A percentile compares a stretch with the other conserved stretches of the same genome.
These are phyloP conservation scores for Chaetodon auriga DNA, from an alignment of 2,113 vertebrate species.

Conservation along the genomic window DNA sequence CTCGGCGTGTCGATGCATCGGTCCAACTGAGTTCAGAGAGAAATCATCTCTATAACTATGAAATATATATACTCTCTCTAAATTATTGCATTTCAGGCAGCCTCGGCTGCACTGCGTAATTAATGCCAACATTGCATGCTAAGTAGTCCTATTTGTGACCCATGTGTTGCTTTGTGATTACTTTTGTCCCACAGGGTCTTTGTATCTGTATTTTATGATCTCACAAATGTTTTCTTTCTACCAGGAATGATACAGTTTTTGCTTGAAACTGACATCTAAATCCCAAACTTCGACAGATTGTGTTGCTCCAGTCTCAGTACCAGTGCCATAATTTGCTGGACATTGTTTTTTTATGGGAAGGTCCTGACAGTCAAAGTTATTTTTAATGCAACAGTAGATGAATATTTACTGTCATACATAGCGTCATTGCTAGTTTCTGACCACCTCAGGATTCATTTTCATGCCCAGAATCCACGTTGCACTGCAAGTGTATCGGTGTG, in stretches of 20 bases:
- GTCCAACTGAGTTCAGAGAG: neutral
- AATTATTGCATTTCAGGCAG: neutral
- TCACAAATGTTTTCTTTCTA: conserved; percentile 17
- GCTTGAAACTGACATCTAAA: conserved; percentile 7
- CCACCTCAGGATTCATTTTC: too few relatives aligned
- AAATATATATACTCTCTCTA: too few relatives aligned
- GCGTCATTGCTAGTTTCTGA: too few relatives aligned
- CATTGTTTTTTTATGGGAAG: too few relatives aligned
- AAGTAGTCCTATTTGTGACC: neutral
- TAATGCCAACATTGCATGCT: neutral
- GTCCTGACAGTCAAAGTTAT: too few relatives aligned
- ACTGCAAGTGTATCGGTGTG: too few relatives aligned
- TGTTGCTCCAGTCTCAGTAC: neutral
- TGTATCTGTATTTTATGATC: conserved; percentile 14
- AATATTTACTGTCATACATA: too few relatives aligned
- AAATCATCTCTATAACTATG: neutral
- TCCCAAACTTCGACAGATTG: conserved; percentile 2
- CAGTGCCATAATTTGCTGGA: too few relatives aligned
- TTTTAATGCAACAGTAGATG: too few relatives aligned
- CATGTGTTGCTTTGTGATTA: neutral
- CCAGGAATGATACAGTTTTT: conserved; percentile 1
- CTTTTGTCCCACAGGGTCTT: neutral
- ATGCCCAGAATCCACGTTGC: too few relatives aligned
- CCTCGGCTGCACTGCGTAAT: neutral
- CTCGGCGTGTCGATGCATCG: neutral